Percentiles rank a stretch among this genome's conserved stretches.
phyloP scores from a whole-genome alignment of 2,888 invertebrate species.

The Abrostola triplasia region DNA sequence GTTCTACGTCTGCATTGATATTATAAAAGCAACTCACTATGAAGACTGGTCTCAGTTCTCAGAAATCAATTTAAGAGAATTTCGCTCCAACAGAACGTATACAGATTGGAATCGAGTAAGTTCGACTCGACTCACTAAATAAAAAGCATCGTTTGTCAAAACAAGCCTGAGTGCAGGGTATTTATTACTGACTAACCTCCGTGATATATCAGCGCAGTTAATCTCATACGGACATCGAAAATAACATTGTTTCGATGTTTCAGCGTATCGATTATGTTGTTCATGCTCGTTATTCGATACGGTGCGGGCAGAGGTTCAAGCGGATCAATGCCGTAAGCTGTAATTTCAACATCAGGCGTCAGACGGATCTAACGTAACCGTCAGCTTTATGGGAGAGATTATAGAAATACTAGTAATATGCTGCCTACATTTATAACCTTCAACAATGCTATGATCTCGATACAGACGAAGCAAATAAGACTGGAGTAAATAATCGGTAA shows the following conservation, averaged over 20 bases:
- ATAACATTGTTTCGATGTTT: slow-evolving; percentile 22
- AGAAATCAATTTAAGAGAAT: slow-evolving; percentile 6
- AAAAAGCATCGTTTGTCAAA: slow-evolving; percentile 46
- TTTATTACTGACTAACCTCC: slow-evolving; percentile 44
- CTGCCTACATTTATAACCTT: too few species aligned
- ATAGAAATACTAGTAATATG: too few species aligned
- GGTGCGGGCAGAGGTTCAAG: slow-evolving; percentile 1
- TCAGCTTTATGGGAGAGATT: background rate
- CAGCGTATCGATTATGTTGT: slow-evolving; percentile 20
- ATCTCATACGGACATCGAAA: slow-evolving; percentile 41
- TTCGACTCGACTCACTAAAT: slow-evolving; percentile 23
- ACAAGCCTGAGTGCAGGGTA: slow-evolving; percentile 42
- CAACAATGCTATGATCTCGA: too few species aligned
- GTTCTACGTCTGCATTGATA: background rate
- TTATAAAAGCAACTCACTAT: background rate
- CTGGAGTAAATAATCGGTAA: background rate
- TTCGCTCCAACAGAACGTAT: slow-evolving; percentile 8
- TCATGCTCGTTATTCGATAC: slow-evolving; percentile 7
- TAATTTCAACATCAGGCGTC: slow-evolving; percentile 3
- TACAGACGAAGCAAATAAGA: background rate
- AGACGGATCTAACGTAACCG: background rate
- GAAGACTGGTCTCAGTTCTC: background rate
- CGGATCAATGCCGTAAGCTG: background rate
- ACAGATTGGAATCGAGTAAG: slow-evolving; percentile 12
- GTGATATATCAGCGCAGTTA: slow-evolving; percentile 46